Base-by-base conservation (phyloP, 2,797 vertebrate genomes). In the Mionectes olivaceus region DNA sequence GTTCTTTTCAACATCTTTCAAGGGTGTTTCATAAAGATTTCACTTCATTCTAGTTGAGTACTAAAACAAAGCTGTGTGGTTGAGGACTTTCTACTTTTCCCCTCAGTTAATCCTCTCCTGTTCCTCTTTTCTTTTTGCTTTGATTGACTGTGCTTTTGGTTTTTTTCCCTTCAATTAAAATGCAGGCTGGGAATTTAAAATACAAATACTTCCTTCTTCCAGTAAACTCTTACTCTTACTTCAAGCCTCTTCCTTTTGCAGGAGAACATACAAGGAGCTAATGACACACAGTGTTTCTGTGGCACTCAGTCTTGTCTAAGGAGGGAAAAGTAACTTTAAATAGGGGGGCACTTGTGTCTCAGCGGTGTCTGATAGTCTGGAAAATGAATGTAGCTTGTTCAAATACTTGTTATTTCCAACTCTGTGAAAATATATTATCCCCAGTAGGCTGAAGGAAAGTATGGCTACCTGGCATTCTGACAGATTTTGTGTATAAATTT, bases 401-500 rank as follows among this genome's bases (percentile, higher is more conserved):
- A 93, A 96, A 92, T 25, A 90, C 17, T 71, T 68, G 7, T 53
- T 71, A 28, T 67, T 86, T 59, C 10, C 25, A 88, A 19, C n/a
- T 87, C 77, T 57, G 53, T 87, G 64, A 90, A 94, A 87, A 94
- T 46, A 22, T 16, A 57, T 46, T 83, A 41, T 82, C 80, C n/a
- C 69, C 88, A 47, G 8, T 19, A 43, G 8, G 5, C 13, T 16
- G 46, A 78, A 35, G 22, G 60, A 55, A 94, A 87, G 6, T 70
- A 53, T 33, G 74, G 25, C 13, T 59, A 60, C 25, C n/a, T 35
- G 67, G 27, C 7, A 74, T 89, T 93, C 95, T 93, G 76, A 93
- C 78, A 74, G 27, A 85, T 94, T 96, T 93, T 74, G 68, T 14
- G 3, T 21, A 87, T 39, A 87, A 65, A 33, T 85, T 50, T 89